Conservation (phyloP, 2,113 vertebrate genomes). For the Bujurquina vittata region DNA sequence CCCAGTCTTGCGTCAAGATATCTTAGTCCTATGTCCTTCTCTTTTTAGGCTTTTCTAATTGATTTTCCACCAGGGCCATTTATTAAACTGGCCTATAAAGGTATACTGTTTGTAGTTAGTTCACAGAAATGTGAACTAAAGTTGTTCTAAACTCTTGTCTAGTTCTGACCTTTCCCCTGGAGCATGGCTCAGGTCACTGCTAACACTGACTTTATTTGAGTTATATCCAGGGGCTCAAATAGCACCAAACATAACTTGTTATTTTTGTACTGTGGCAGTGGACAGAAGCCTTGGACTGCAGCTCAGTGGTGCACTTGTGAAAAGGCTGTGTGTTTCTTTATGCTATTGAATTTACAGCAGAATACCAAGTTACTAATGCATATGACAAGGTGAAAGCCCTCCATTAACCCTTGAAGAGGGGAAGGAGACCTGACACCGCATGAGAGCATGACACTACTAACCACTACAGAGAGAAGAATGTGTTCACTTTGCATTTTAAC, state of each 20-base stretch:
- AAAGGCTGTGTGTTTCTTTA: constrained; percentile 27
- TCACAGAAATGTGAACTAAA: constrained; percentile 11
- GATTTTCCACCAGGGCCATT: neutral
- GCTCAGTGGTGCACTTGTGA: constrained; percentile 39
- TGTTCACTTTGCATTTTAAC: neutral
- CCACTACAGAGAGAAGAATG: neutral
- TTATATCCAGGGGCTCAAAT: constrained; percentile 71
- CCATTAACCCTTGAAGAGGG: neutral
- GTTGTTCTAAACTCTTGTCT: constrained; percentile 40
- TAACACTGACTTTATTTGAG: constrained; percentile 65
- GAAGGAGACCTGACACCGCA: neutral
- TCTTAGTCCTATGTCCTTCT: neutral
- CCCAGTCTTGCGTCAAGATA: neutral
- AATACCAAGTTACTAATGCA: neutral
- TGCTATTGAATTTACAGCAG: neutral
- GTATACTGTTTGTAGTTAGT: neutral
- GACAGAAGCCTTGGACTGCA: constrained; percentile 52
- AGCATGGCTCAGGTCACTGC: constrained; percentile 54
- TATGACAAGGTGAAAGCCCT: neutral
- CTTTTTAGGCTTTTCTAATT: neutral
- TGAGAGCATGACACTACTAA: neutral
- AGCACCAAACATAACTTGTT: constrained; percentile 70
- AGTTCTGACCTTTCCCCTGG: constrained; percentile 42
- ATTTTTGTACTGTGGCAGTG: constrained; percentile 65
- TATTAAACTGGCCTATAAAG: neutral